A percentile compares a stretch with the other conserved stretches of the same genome.
These are phyloP conservation scores for Syrista parreyssii DNA, from an alignment of 2,888 invertebrate species.

Conservation along the genomic window DNA sequence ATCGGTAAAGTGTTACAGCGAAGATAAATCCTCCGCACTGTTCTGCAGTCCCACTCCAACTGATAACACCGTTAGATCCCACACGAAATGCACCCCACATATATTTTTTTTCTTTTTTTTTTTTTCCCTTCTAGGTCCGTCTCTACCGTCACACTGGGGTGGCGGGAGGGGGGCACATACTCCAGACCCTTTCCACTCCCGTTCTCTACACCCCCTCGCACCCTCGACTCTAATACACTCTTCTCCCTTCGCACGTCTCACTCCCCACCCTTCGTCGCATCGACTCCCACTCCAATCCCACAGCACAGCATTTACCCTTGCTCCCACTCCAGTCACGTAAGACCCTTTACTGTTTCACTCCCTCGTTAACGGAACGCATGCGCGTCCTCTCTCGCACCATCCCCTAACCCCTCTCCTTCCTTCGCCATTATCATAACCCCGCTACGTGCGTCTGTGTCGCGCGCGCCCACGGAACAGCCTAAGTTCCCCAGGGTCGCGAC, in stretches of 20 bases:
- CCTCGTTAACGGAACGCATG: constrained; percentile 9
- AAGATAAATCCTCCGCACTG: background rate
- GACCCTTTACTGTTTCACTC: background rate
- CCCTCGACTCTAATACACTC: background rate
- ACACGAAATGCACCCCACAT: background rate
- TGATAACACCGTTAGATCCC: background rate
- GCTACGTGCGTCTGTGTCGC: constrained; percentile 12
- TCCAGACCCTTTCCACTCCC: background rate
- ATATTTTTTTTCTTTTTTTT: background rate
- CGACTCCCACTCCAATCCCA: background rate
- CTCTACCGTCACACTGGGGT: background rate
- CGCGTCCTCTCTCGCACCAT: constrained; percentile 11
- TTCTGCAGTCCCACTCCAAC: background rate
- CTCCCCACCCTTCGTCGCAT: background rate
- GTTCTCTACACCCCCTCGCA: background rate
- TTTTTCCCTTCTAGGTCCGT: background rate
- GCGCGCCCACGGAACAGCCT: constrained; percentile 9
- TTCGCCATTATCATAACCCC: constrained; percentile 18
- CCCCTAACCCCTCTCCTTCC: constrained; percentile 21
- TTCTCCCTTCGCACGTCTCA: background rate
- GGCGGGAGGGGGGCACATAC: too few relatives aligned
- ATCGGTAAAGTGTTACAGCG: background rate
- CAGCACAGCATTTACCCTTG: background rate
- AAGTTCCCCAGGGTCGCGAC: constrained; percentile 31
- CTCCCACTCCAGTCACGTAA: background rate